Percentiles rank a stretch among this genome's conserved stretches.
Conservation (phyloP, 1,140 invertebrate genomes). For the Delia radicum region DNA sequence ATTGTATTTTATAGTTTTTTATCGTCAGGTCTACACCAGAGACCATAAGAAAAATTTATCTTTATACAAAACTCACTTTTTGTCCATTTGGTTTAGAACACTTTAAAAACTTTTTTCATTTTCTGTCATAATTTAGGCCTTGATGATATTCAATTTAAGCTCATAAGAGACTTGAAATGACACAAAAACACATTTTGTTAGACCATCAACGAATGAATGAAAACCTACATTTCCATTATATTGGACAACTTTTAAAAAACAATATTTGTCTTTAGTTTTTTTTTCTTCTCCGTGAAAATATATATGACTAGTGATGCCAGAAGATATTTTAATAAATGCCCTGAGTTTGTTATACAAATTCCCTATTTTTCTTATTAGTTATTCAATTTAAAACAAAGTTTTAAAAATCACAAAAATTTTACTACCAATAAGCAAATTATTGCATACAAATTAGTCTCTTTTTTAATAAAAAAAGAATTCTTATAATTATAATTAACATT, state of each 20-base stretch:
- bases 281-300: neutral
- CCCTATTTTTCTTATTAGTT: too few relatives aligned
- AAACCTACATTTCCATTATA: neutral
- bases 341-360: too few relatives aligned
- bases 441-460: too few relatives aligned
- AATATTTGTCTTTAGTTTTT: too few relatives aligned
- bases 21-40: neutral
- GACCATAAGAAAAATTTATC: neutral
- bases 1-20: too few relatives aligned
- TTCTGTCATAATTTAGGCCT: neutral
- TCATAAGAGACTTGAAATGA: neutral
- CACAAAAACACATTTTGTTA: neutral
- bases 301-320: too few relatives aligned
- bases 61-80: neutral
- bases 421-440: too few relatives aligned
- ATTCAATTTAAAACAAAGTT: too few relatives aligned
- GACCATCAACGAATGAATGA: neutral
- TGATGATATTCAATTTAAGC: neutral
- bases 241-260: neutral
- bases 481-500: too few relatives aligned
- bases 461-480: too few relatives aligned
- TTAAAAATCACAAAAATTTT: too few relatives aligned
- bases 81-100: neutral
- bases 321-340: too few relatives aligned
- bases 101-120: neutral